Base-by-base conservation (phyloP, 2,888 invertebrate species). In the Dynastes maya region DNA sequence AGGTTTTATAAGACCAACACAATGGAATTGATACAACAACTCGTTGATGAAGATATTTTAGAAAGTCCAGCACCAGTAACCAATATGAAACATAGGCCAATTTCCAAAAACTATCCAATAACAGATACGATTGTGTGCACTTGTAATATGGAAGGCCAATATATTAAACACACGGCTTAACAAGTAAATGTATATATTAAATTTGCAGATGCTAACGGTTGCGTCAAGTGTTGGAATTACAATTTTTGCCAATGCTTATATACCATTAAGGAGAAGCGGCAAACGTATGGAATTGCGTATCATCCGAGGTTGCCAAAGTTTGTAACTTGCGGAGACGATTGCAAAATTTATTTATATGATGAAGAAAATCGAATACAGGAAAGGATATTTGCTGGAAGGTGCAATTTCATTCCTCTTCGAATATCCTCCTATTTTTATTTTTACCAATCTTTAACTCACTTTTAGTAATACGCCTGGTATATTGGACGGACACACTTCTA, bases 221-320 rank as follows among this genome's bases (percentile, higher is more conserved):
- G 90, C 83, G 91, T 94, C 6, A 94, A 93, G 88, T 92, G 92
- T 83, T 94, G 93, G 93, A 92, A 93, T 86, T 92, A 92, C 85
- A 91, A 91, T 84, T 92, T 91, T 82, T 90, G 90, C 40, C 91
- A 92, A 83, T 93, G 93, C 84, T 84, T 93, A 53, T 92, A 92
- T 81, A 92, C 93, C 0, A 92, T 94, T 83, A 89, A 91, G 80
- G 94, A 94, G 84, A 91, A 92, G 80, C 89, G 93, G 40, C 93
- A 93, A 87, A 92, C 91, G 0, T 89, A 92, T 78, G 93, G 93
- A 4, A 84, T 93, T 68, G 90, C 90, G 64, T 94, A 93, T 84
- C 93, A 93, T 85, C 91, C 92, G 32, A 89, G 90, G 11, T 89
- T 90, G 79, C 91, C 90, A 13, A 90, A 90, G 83, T 91, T 91